Conservation (phyloP, 1,140 invertebrate species). For the Zaprionus inermis region DNA sequence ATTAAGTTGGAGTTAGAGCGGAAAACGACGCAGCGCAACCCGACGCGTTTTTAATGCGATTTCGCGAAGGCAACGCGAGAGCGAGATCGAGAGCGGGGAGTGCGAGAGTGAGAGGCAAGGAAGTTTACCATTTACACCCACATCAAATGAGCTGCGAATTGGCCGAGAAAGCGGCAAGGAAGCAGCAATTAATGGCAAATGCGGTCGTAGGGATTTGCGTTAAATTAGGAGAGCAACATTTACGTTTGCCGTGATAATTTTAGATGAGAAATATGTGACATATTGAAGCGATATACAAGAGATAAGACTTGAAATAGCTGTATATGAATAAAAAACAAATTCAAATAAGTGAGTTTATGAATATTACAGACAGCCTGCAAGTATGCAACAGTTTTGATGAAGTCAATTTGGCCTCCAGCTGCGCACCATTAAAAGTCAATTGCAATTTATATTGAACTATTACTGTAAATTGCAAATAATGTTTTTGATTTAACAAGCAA, state of each 20-base stretch:
- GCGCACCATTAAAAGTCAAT: background rate
- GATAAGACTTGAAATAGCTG: background rate
- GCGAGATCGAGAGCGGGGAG: background rate
- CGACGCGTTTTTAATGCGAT: background rate
- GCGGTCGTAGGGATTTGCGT: background rate
- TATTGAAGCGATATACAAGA: background rate
- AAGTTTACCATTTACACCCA: constrained; percentile 12
- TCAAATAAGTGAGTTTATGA: no score
- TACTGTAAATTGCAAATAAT: background rate
- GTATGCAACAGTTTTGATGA: background rate
- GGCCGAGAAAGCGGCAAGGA: constrained; percentile 1
- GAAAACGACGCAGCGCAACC: constrained; percentile 3
- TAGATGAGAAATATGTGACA: constrained; percentile 1
- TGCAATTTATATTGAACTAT: background rate
- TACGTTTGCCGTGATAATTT: background rate
- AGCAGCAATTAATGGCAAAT: constrained; percentile 5
- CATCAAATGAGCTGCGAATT: constrained; percentile 37
- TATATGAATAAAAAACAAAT: no score
- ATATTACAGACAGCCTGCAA: background rate
- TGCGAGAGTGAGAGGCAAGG: background rate
- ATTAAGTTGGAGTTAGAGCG: constrained; percentile 53
- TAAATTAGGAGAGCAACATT: background rate
- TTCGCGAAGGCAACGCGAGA: background rate
- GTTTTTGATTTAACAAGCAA: no score
- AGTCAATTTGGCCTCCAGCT: background rate